Conservation (phyloP, 2,797 vertebrate species). For the Dryobates pubescens region DNA sequence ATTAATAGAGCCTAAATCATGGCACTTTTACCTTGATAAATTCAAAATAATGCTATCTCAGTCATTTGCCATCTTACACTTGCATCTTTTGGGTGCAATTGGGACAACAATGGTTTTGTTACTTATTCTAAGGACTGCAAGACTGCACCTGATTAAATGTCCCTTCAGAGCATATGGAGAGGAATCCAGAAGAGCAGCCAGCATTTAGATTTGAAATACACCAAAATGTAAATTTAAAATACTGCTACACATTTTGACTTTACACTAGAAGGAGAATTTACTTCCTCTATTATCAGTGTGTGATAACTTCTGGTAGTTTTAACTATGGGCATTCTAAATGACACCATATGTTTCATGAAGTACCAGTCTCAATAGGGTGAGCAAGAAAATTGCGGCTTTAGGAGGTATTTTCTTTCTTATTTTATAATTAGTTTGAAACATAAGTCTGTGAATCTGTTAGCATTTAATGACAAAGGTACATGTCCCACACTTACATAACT, state of each 20-base stretch:
- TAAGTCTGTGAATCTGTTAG: not conserved
- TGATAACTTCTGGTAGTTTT: not conserved
- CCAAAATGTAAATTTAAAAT: not conserved
- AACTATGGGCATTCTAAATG: not conserved
- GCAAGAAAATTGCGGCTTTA: not conserved
- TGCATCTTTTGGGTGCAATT: constrained; percentile 47
- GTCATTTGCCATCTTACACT: not conserved
- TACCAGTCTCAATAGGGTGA: not conserved
- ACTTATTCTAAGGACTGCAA: not conserved
- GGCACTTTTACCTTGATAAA: not conserved
- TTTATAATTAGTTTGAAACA: not conserved
- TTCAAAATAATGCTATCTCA: not conserved
- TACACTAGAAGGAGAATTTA: not conserved
- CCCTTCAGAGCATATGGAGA: not conserved
- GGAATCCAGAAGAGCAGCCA: constrained; percentile 25
- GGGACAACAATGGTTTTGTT: not conserved
- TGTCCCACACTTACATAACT: not conserved
- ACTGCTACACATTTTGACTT: not conserved
- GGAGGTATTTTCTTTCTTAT: not conserved
- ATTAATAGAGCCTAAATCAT: not conserved
- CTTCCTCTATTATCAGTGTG: not conserved
- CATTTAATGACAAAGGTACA: not conserved
- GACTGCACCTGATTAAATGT: constrained; percentile 8
- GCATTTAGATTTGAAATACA: constrained; percentile 7
- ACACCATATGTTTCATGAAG: not conserved